Evolutionary conservation across 2,113 vertebrate genomes (phyloP), one percentile per base, ranked within the genome.

Genomic region (Tiliqua scincoides): DNA sequence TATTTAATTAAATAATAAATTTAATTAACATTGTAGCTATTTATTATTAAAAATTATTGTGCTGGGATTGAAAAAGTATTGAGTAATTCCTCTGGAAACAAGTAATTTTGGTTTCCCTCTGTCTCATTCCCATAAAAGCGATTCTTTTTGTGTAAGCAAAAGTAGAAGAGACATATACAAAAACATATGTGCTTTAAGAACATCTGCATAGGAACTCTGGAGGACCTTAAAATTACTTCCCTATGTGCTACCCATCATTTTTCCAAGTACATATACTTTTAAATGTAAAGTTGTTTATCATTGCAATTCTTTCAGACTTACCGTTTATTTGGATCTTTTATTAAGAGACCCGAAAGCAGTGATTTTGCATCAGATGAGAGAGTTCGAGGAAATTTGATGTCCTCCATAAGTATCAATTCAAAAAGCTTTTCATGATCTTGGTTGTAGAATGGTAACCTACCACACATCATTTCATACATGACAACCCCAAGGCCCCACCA

Each of bases 401-500:
- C 98, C 93, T 99, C 98, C 98, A 99, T 99, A 85, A 99, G 96
- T 93, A 99, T 99, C 85, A 99, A 96, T 94, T 99, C 98, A 92
- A 99, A 99, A 43, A 99, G 97, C 91, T 99, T 99, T 96, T 99
- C 98, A 35, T 99, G 98, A 95, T 99, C 98, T 95, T 99, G 98
- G 96, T 99, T 99, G 96, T 99, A 99, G 96, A 99, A 99, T 0
- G 98, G 98, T 86, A 99, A 93, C 74, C 98, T 97, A 80, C 98
- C 98, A 68, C 98, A 99, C 98, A 99, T 99, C 98, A 99, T 99
- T 93, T 99, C 98, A 83, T 99, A 99, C 96, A 98, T 99, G 92
- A 99, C 98, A 87, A 99, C 98, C 20, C 98, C 98, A 71, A 99
- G 95, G 88, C 98, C 98, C 98, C 98, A 99, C 98, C 98, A 99